Percentiles rank a stretch among this genome's conserved stretches.
phyloP scores from a whole-genome alignment of 2,888 invertebrate genomes.

The Andrena trimmerana region DNA sequence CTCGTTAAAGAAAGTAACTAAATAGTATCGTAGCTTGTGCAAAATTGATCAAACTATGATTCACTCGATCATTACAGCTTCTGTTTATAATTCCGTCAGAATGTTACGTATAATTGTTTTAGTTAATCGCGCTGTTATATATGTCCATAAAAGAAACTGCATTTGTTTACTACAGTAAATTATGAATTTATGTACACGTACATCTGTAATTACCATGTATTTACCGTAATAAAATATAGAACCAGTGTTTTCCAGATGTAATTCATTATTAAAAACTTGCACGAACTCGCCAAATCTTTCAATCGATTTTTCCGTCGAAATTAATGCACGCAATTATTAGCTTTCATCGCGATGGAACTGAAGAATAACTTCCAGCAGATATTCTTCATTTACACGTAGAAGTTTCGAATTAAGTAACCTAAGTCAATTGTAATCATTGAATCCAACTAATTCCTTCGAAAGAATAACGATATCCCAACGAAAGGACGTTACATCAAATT shows the following conservation, averaged over 20 bases:
- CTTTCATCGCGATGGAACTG: too few species aligned
- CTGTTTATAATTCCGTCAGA: neutral
- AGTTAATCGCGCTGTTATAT: constrained; percentile 20
- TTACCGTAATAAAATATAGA: constrained; percentile 25
- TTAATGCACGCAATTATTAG: too few species aligned
- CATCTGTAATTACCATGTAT: constrained; percentile 32
- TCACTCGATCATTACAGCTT: neutral
- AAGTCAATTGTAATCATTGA: too few species aligned
- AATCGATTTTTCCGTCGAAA: too few species aligned
- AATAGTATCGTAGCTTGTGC: constrained; percentile 24
- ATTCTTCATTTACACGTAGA: too few species aligned
- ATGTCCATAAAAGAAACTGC: constrained; percentile 9
- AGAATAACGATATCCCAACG: neutral
- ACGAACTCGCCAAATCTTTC: too few species aligned
- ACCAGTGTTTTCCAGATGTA: constrained; percentile 29
- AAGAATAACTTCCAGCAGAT: too few species aligned
- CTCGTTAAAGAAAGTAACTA: constrained; percentile 30
- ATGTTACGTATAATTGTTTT: constrained; percentile 7
- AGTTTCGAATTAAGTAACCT: too few species aligned
- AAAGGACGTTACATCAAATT: neutral
- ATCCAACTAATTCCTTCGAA: too few species aligned
- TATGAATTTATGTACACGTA: constrained; percentile 43
- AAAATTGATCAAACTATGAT: constrained; percentile 25
- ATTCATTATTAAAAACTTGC: neutral
- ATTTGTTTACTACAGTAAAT: constrained; percentile 9